These are phyloP conservation scores for Eulemur rufifrons DNA, from an alignment of 2,113 vertebrate species.

Conservation along the genomic window DNA sequence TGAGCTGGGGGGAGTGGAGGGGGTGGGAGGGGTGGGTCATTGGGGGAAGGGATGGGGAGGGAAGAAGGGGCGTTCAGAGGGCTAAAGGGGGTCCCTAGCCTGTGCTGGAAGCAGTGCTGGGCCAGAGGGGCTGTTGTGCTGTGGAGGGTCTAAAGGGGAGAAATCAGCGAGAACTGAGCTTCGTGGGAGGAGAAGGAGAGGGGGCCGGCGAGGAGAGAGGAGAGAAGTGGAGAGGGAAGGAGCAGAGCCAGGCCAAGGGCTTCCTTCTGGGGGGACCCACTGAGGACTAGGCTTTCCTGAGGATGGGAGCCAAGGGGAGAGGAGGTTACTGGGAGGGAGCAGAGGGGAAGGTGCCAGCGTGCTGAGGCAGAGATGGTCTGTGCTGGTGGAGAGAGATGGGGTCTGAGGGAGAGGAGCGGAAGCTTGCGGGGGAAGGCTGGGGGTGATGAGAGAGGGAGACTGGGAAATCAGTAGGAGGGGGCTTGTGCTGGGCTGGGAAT, in stretches of 20 bases:
- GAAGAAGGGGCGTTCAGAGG: not conserved
- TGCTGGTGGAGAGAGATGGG: slow-evolving; percentile 30
- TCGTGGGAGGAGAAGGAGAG: slow-evolving; percentile 12
- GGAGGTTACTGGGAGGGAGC: slow-evolving; percentile 56
- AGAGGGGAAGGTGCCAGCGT: slow-evolving; percentile 52
- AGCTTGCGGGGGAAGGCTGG: slow-evolving; percentile 40
- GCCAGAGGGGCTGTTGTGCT: slow-evolving; percentile 48
- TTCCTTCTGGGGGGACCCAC: slow-evolving; percentile 89
- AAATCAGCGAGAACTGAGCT: slow-evolving; percentile 38
- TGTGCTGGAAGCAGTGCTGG: not conserved
- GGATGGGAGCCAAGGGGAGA: slow-evolving; percentile 86
- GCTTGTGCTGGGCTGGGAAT: slow-evolving; percentile 43
- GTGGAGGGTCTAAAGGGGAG: slow-evolving; percentile 68
- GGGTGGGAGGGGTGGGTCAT: slow-evolving; percentile 21
- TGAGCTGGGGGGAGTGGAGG: slow-evolving; percentile 46
- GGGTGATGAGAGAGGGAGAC: slow-evolving; percentile 50
- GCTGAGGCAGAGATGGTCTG: slow-evolving; percentile 41
- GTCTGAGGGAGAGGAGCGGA: slow-evolving; percentile 54
- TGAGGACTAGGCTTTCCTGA: slow-evolving; percentile 88
- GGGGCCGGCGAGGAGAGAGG: not conserved
- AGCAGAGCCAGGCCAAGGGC: slow-evolving; percentile 24
- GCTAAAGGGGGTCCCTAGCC: slow-evolving; percentile 20
- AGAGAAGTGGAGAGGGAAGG: slow-evolving; percentile 31
- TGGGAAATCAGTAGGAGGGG: slow-evolving; percentile 57
- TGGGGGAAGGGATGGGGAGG: slow-evolving; percentile 15